Conservation (phyloP, 2,113 vertebrate genomes). For the Upupa epops region DNA sequence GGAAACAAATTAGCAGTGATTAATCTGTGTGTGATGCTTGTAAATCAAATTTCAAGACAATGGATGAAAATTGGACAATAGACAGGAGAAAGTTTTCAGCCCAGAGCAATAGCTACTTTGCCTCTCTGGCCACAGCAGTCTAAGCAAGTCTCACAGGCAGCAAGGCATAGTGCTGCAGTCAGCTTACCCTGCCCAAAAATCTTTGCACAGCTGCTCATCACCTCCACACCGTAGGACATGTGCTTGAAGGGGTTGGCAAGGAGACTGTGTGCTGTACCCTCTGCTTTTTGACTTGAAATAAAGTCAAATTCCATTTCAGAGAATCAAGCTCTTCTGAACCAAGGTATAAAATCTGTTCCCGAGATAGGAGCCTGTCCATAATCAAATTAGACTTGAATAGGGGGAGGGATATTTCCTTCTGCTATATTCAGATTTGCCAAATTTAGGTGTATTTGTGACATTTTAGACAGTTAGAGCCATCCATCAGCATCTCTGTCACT, state of each 20-base stretch:
- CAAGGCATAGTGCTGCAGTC: neutral
- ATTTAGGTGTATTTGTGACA: slow-evolving; percentile 52
- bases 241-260: neutral
- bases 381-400: slow-evolving; percentile 47
- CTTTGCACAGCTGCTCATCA: neutral
- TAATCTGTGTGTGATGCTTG: neutral
- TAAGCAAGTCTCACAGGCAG: neutral
- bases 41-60: neutral
- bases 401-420: slow-evolving; percentile 43
- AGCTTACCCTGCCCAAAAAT: neutral
- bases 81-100: neutral
- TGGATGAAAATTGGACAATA: neutral
- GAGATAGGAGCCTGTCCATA: slow-evolving; percentile 10
- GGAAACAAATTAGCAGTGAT: neutral
- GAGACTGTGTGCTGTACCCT: neutral
- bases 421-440: slow-evolving; percentile 29
- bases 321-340: neutral
- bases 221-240: neutral
- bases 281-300: slow-evolving; percentile 40
- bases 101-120: neutral
- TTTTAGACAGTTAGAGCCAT: slow-evolving; percentile 52
- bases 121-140: neutral
- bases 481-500: slow-evolving; percentile 58
- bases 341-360: slow-evolving; percentile 40
- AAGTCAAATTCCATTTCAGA: slow-evolving; percentile 8